Conservation (phyloP, 1,140 invertebrate species). For the Batillaria attramentaria region DNA sequence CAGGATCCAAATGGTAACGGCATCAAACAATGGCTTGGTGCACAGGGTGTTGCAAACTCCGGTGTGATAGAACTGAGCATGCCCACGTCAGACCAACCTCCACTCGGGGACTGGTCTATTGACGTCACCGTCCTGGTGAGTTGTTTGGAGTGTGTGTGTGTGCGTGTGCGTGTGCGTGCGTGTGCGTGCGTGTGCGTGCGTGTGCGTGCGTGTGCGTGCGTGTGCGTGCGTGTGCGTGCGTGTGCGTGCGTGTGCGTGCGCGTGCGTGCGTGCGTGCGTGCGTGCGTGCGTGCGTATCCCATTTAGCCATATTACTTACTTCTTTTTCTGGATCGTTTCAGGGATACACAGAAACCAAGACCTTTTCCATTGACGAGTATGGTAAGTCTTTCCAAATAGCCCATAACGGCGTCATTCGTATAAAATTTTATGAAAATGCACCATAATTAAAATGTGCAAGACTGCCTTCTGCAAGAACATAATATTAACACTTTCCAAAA, state of each 20-base stretch:
- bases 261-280: background rate
- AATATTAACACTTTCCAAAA: too few relatives aligned
- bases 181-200: background rate
- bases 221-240: slow-evolving; percentile 11
- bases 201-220: slow-evolving; percentile 9
- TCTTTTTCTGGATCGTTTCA: slow-evolving; percentile 17
- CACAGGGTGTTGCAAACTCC: background rate
- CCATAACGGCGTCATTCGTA: too few relatives aligned
- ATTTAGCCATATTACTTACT: too few relatives aligned
- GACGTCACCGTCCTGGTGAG: slow-evolving; percentile 11
- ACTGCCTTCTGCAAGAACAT: too few relatives aligned
- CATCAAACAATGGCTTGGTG: background rate
- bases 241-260: slow-evolving; percentile 2
- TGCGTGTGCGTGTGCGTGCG: slow-evolving; percentile 11
- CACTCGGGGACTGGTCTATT: background rate
- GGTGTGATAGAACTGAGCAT: background rate
- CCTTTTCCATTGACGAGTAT: slow-evolving; percentile 5
- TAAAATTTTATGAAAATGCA: too few relatives aligned
- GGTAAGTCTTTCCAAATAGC: too few relatives aligned
- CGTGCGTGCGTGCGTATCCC: background rate
- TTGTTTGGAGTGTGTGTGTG: background rate
- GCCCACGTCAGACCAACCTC: background rate
- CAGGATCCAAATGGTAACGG: background rate
- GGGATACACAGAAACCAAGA: slow-evolving; percentile 3
- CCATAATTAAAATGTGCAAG: too few relatives aligned